These are phyloP conservation scores for Remorina albescens DNA, from an alignment of 2,797 vertebrate species.

Conservation along the genomic window DNA sequence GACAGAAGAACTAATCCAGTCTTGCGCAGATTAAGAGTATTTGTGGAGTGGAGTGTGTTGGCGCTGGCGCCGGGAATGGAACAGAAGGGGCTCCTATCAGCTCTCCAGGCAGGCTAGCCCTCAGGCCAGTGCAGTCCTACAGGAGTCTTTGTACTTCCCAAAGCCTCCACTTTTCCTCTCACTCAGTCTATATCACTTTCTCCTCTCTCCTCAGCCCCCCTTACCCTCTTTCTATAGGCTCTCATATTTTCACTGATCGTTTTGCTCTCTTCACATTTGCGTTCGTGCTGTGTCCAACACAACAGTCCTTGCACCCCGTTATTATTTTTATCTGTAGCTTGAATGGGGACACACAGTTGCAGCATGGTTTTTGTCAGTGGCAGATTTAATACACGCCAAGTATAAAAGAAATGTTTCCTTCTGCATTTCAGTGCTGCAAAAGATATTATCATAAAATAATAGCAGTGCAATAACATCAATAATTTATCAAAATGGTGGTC, in stretches of 20 bases:
- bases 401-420: background rate
- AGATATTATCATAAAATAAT: background rate
- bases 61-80: slow-evolving; percentile 72
- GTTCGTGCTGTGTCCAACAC: slow-evolving; percentile 47
- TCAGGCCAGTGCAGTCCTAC: slow-evolving; percentile 84
- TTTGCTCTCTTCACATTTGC: slow-evolving; percentile 49
- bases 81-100: slow-evolving; percentile 84
- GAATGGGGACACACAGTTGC: background rate
- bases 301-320: slow-evolving; percentile 4
- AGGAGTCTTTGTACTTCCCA: slow-evolving; percentile 88
- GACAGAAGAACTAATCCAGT: slow-evolving; percentile 89
- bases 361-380: background rate
- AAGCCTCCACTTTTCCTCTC: slow-evolving; percentile 77
- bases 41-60: slow-evolving; percentile 82
- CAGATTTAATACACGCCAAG: background rate
- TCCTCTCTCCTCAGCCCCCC: slow-evolving; percentile 60
- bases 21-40: slow-evolving; percentile 88
- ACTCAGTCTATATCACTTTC: slow-evolving; percentile 71
- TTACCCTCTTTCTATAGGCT: slow-evolving; percentile 56
- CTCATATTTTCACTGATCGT: slow-evolving; percentile 50
- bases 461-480: slow-evolving; percentile 6
- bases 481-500: background rate
- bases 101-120: slow-evolving; percentile 86
- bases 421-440: background rate
- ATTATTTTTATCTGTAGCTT: slow-evolving; percentile 24